These are phyloP conservation scores for Siniperca knerii DNA, from an alignment of 2,113 vertebrate species.

Conservation along the genomic window DNA sequence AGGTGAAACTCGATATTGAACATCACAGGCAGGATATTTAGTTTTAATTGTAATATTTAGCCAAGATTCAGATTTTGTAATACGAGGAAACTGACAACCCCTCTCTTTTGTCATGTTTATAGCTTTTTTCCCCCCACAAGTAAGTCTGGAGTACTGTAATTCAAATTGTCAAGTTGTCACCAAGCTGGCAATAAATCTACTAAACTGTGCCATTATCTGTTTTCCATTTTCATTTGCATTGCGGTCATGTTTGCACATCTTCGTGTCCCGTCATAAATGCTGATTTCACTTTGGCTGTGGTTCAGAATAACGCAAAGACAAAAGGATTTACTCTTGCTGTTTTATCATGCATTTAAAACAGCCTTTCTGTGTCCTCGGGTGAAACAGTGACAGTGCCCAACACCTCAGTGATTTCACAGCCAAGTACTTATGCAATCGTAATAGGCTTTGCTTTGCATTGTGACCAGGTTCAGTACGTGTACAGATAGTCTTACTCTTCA, in stretches of 20 bases:
- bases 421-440: constrained; percentile 65
- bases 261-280: not conserved
- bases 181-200: not conserved
- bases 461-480: constrained; percentile 33
- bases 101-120: not conserved
- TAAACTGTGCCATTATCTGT: constrained; percentile 14
- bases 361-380: not conserved
- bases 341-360: constrained; percentile 2
- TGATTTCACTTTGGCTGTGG: not conserved
- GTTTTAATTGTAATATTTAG: constrained; percentile 2
- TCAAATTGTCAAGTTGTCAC: constrained; percentile 47
- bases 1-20: not conserved
- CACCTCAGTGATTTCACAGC: constrained; percentile 15
- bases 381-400: constrained; percentile 9
- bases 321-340: not conserved
- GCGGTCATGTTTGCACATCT: constrained; percentile 21
- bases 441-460: constrained; percentile 60
- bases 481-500: constrained; percentile 32
- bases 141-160: constrained; percentile 22
- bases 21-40: not conserved
- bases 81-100: not conserved
- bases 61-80: not conserved
- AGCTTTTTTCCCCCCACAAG: not conserved
- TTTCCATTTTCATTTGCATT: constrained; percentile 6
- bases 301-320: not conserved